Evolutionary conservation across 2,113 vertebrate genomes (phyloP).

Genomic region (Camelus dromedarius): DNA sequence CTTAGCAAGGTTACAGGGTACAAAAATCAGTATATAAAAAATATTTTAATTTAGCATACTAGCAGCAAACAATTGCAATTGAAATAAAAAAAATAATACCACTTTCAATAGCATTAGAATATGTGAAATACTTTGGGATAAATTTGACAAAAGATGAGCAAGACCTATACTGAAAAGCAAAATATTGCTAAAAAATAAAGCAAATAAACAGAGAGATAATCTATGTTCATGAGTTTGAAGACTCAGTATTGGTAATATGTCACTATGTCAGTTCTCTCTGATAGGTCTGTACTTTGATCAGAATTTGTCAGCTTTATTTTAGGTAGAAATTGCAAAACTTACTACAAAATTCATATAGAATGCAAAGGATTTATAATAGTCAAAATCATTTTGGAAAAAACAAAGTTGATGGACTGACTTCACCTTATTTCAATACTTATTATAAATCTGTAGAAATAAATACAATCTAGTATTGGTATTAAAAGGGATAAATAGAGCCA

Average conservation of each 20-base stretch:
- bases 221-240: neutral
- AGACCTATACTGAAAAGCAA: neutral
- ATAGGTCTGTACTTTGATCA: neutral
- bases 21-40: neutral
- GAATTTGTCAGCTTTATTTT: neutral
- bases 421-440: neutral
- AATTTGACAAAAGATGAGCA: neutral
- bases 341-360: neutral
- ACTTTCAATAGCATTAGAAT: neutral
- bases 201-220: neutral
- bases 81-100: neutral
- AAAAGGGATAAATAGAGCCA: neutral
- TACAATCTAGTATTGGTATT: neutral
- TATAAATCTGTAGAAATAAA: neutral
- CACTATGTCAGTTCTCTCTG: neutral
- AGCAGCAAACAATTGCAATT: neutral
- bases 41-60: neutral
- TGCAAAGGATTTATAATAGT: neutral
- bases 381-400: conserved; percentile 1
- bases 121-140: neutral
- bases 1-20: neutral
- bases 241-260: neutral
- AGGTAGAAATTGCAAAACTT: neutral
- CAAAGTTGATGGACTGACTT: neutral
- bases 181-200: neutral